Base-by-base conservation (phyloP, 2,888 invertebrate species). In the Molorchus minor region DNA sequence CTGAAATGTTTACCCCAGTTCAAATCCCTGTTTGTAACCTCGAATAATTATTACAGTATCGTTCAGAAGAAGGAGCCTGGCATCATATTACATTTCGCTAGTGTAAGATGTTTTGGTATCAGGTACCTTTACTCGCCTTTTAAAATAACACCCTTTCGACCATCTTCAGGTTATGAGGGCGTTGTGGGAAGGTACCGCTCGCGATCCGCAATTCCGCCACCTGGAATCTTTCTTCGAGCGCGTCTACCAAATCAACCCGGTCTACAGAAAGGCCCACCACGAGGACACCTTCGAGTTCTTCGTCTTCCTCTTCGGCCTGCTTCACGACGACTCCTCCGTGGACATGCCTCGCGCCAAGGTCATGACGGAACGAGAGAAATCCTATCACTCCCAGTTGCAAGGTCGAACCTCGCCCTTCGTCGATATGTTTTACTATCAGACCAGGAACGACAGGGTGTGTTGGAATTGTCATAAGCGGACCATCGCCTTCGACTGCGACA, bases 1-100 rank as follows among this genome's bases (percentile, higher is more conserved):
- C 83, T 97, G 45, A 92, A 91, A 80, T 93, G 94, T 81, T 92
- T 94, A 1, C 86, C 86, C 3, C 33, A 33, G 3, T 33, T 33
- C 33, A 33, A 33, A 12, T 3, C n/a, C 10, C 3, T 33, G 33
- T 33, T 33, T 12, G 33, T 33, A 7, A 33, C 33, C 10, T 33
- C 33, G 10, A 33, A n/a, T 33, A 33, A 33, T n/a, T 33, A 33
- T n/a, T 33, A 33, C 33, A 33, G 8, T 3, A 7, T n/a, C 33
- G 12, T 33, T 33, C 3, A 33, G 5, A 33, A 33, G 12, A 12
- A 33, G 12, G 3, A 5, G n/a, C 33, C 33, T 12, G 5, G 3
- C 10, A 33, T 33, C 33, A 33, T 33, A 7, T 3, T 33, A 33
- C 33, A 33, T n/a, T n/a, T n/a, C n/a, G n/a, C n/a, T n/a, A n/a